These are phyloP conservation scores for Drosophila burlai DNA, from an alignment of 1,140 invertebrate species.

Conservation along the genomic window DNA sequence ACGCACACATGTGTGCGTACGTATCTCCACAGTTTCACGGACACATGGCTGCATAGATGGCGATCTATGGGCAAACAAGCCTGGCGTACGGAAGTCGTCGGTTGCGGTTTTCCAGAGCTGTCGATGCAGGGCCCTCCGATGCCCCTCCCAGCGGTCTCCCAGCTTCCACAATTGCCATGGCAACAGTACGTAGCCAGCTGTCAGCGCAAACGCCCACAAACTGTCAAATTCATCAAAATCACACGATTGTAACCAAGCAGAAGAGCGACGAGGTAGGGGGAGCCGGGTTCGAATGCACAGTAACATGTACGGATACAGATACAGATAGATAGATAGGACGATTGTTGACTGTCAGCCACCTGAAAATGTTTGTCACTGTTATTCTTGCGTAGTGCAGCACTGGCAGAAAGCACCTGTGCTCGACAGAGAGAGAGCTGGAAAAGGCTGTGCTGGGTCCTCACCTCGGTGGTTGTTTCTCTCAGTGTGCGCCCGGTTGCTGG, in stretches of 20 bases:
- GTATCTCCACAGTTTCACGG: neutral
- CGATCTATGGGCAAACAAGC: constrained; percentile 66
- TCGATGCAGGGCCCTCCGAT: constrained; percentile 27
- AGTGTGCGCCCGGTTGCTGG: constrained; percentile 26
- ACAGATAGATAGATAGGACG: constrained; percentile 54
- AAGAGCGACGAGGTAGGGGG: neutral
- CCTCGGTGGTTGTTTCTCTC: constrained; percentile 11
- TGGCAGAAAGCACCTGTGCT: neutral
- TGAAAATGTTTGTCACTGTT: constrained; percentile 65
- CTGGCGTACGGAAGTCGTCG: constrained; percentile 78
- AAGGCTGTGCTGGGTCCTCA: neutral
- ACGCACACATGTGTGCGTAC: neutral
- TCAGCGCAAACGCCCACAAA: constrained; percentile 84
- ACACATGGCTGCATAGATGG: constrained; percentile 26
- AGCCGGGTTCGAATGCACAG: constrained; percentile 10
- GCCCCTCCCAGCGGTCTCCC: neutral
- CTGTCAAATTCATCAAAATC: constrained; percentile 85
- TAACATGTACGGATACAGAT: constrained; percentile 15
- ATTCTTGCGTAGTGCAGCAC: constrained; percentile 40
- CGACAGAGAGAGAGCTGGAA: neutral
- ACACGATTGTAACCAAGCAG: constrained; percentile 70
- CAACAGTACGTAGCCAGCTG: constrained; percentile 71
- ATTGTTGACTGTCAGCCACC: constrained; percentile 71
- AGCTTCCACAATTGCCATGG: constrained; percentile 58
- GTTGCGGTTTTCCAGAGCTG: constrained; percentile 76